These are phyloP conservation scores for Lycaena phlaeas DNA, from an alignment of 2,888 invertebrate genomes.

Conservation along the genomic window DNA sequence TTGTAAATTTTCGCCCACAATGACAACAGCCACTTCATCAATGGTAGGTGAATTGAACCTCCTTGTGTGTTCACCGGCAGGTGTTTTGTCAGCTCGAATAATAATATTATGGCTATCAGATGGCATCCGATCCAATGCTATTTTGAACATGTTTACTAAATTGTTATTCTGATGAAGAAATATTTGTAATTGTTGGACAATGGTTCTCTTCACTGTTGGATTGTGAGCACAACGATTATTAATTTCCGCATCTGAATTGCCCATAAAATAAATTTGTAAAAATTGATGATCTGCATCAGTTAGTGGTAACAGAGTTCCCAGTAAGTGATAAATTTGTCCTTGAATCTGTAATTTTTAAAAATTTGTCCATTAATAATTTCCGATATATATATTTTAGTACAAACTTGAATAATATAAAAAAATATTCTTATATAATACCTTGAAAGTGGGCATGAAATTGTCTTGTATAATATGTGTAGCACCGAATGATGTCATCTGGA, in stretches of 20 bases:
- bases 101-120: slow-evolving; percentile 23
- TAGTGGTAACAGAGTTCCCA: slow-evolving; percentile 24
- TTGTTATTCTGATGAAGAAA: slow-evolving; percentile 24
- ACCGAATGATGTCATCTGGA: slow-evolving; percentile 32
- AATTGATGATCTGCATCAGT: slow-evolving; percentile 25
- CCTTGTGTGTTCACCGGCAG: slow-evolving; percentile 22
- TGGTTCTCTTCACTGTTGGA: slow-evolving; percentile 21
- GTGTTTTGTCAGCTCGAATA: slow-evolving; percentile 20
- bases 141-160: slow-evolving; percentile 24
- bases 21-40: slow-evolving; percentile 23
- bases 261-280: too few relatives aligned
- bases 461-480: slow-evolving; percentile 22
- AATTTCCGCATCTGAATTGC: slow-evolving; percentile 22
- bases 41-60: slow-evolving; percentile 23
- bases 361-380: slow-evolving; percentile 17
- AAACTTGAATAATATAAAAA: too few relatives aligned
- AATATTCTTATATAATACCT: slow-evolving; percentile 13
- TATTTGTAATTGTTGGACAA: slow-evolving; percentile 24
- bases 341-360: slow-evolving; percentile 23
- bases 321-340: slow-evolving; percentile 26
- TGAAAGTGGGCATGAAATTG: slow-evolving; percentile 26
- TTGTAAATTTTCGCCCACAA: slow-evolving; percentile 20
- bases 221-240: slow-evolving; percentile 23
- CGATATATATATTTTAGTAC: too few relatives aligned
- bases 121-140: slow-evolving; percentile 21